Conservation (phyloP, 2,797 vertebrate species). For the Enteromius unitaeniatus region DNA sequence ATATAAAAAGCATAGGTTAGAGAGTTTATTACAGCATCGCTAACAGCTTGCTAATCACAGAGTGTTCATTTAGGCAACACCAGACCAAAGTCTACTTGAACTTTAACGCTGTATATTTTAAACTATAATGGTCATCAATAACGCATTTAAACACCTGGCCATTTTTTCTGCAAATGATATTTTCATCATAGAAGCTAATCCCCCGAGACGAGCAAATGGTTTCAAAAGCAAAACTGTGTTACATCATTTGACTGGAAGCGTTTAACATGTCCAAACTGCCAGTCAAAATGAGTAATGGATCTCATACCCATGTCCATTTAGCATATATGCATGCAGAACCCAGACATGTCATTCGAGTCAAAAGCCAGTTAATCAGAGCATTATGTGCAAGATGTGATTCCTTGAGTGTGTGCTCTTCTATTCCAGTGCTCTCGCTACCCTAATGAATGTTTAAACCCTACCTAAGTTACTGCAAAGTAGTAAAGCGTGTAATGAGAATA, state of each 20-base stretch:
- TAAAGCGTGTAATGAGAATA: neutral
- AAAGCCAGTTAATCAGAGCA: slow-evolving; percentile 39
- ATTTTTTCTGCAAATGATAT: slow-evolving; percentile 5
- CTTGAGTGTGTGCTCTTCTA: neutral
- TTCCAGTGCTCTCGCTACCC: neutral
- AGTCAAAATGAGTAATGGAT: slow-evolving; percentile 56
- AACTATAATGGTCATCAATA: slow-evolving; percentile 2
- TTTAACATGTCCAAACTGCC: slow-evolving; percentile 47
- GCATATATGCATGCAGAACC: slow-evolving; percentile 28
- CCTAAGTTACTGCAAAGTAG: neutral
- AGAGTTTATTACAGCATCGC: neutral
- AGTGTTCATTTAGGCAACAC: neutral
- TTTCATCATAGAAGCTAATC: slow-evolving; percentile 20
- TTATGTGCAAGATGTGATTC: slow-evolving; percentile 31
- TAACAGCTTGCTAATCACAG: neutral
- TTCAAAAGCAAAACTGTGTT: slow-evolving; percentile 29
- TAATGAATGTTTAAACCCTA: slow-evolving; percentile 25
- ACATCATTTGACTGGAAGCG: slow-evolving; percentile 46
- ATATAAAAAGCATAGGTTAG: neutral
- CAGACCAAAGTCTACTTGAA: slow-evolving; percentile 1
- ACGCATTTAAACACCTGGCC: neutral
- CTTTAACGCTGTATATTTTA: neutral
- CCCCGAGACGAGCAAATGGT: neutral
- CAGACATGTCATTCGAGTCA: slow-evolving; percentile 32
- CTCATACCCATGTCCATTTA: slow-evolving; percentile 38